These are phyloP conservation scores for Rhinoptilus africanus DNA, from an alignment of 2,113 vertebrate species.

Conservation along the genomic window DNA sequence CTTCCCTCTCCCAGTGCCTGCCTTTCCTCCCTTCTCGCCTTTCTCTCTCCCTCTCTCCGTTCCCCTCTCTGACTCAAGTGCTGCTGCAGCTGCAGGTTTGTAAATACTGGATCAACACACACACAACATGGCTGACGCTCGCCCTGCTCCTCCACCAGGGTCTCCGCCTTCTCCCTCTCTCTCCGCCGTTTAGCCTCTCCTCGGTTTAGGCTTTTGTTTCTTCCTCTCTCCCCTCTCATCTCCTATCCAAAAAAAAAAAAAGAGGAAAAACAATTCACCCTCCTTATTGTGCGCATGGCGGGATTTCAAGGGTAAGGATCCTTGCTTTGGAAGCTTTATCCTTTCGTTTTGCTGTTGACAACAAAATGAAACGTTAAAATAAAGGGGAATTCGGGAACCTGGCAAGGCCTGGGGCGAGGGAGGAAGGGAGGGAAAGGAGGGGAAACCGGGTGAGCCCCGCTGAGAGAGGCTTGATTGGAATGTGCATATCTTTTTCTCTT, in stretches of 20 bases:
- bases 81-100: constrained; percentile 72
- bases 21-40: not conserved
- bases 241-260: constrained; percentile 12
- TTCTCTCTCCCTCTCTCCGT: not conserved
- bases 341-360: constrained; percentile 45
- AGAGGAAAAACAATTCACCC: constrained; percentile 15
- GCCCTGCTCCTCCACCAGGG: constrained; percentile 44
- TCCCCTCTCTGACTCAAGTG: constrained; percentile 14
- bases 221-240: not conserved
- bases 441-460: not conserved
- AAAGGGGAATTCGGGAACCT: not conserved
- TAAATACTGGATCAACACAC: constrained; percentile 55
- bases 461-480: constrained; percentile 46
- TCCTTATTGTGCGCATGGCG: constrained; percentile 44
- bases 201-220: constrained; percentile 33
- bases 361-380: constrained; percentile 48
- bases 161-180: constrained; percentile 45
- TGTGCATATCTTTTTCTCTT: constrained; percentile 40
- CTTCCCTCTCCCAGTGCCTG: constrained; percentile 15
- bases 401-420: constrained; percentile 23
- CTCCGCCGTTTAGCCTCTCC: constrained; percentile 21
- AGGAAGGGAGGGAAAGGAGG: not conserved
- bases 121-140: constrained; percentile 83
- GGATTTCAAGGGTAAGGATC: constrained; percentile 63
- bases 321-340: constrained; percentile 51